phyloP scores from a whole-genome alignment of 2,113 vertebrate species.

The human region DNA sequence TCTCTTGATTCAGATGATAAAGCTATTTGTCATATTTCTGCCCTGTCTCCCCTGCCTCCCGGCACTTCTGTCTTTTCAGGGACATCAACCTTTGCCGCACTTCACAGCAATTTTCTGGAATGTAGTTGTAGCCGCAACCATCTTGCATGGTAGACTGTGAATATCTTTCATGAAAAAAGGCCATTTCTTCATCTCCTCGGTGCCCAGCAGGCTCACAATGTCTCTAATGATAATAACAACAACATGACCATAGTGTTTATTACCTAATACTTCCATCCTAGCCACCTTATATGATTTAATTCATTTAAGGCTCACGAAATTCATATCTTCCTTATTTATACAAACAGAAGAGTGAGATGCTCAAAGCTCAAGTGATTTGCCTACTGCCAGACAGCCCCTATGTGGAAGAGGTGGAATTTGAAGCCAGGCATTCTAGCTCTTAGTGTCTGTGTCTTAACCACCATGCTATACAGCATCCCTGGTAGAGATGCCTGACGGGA shows the following conservation, averaged over 20 bases:
- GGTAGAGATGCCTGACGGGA: neutral
- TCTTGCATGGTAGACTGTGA: neutral
- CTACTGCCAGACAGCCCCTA: neutral
- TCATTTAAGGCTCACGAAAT: neutral
- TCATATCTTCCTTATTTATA: neutral
- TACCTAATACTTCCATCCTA: neutral
- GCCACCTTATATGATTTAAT: neutral
- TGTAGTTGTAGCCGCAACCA: neutral
- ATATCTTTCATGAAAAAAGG: neutral
- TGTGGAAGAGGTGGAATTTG: neutral
- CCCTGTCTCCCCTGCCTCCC: neutral
- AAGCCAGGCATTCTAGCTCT: neutral
- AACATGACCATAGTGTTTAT: too few species aligned
- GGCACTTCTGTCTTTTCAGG: neutral
- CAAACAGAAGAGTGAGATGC: neutral
- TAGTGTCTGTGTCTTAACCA: neutral
- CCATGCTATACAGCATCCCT: accelerated
- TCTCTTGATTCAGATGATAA: neutral
- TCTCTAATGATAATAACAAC: neutral
- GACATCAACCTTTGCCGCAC: too few species aligned
- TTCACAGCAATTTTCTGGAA: neutral
- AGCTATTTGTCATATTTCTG: neutral
- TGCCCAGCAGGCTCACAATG: neutral
- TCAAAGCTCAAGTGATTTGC: neutral
- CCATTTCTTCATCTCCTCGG: neutral